Percentiles rank a stretch among this genome's conserved stretches.
These are phyloP conservation scores for Andrena flavipes DNA, from an alignment of 2,888 invertebrate species.

Conservation along the genomic window DNA sequence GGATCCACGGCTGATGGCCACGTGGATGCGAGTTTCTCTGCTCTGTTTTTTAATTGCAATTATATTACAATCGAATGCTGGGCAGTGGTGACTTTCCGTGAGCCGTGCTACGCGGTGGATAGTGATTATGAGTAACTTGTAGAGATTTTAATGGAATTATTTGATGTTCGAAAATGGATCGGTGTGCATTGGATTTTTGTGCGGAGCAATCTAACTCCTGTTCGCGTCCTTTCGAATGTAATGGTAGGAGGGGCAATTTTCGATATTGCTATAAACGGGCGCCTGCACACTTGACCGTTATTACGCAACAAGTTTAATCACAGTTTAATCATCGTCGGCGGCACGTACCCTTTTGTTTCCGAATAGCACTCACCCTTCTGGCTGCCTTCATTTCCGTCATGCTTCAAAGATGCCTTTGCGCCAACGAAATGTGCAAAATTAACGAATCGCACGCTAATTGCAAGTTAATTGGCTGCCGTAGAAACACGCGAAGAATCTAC, in stretches of 20 bases:
- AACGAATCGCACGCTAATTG: slow-evolving; percentile 64
- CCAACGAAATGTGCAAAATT: slow-evolving; percentile 51
- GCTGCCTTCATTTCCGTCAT: slow-evolving; percentile 1
- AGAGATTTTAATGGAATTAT: no score
- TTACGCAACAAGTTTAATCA: slow-evolving; percentile 42
- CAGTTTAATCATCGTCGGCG: slow-evolving; percentile 50
- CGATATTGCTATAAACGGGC: not conserved
- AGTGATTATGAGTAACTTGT: no score
- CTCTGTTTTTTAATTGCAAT: not conserved
- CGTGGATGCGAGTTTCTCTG: not conserved
- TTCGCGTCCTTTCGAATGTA: not conserved
- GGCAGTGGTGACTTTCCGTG: no score
- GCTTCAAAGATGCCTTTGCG: slow-evolving; percentile 11
- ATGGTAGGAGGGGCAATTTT: not conserved
- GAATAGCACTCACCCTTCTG: slow-evolving; percentile 15
- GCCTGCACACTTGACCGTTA: slow-evolving; percentile 8
- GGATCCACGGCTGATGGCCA: no score
- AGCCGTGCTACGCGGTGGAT: no score
- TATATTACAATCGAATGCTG: not conserved
- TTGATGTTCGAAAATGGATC: no score
- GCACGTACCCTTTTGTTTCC: slow-evolving; percentile 31
- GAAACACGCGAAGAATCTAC: slow-evolving; percentile 47
- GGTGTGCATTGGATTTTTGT: no score
- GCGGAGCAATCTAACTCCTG: no score
- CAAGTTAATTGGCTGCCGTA: slow-evolving; percentile 64